Conservation (phyloP, 2,113 vertebrate genomes). For the Diphyllodes magnificus region DNA sequence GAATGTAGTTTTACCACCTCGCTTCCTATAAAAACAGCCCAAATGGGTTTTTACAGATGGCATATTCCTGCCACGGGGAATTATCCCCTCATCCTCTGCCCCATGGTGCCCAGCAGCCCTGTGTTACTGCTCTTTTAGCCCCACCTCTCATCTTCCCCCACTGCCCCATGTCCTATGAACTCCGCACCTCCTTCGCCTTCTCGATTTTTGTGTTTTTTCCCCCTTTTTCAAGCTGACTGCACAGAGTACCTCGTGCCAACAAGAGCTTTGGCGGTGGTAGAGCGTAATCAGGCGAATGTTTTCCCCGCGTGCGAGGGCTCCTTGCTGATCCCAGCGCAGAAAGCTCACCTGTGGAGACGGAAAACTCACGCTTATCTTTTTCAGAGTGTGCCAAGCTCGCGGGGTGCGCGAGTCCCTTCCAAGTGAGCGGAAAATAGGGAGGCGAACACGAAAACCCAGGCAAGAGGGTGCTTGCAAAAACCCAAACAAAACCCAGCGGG, state of each 20-base stretch:
- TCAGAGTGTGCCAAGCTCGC: fast-evolving
- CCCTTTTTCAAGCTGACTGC: neutral
- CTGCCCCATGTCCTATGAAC: neutral
- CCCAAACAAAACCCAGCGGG: neutral
- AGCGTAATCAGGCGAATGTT: neutral
- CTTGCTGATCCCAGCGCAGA: neutral
- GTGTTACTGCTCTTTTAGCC: neutral
- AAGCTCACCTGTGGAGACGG: neutral
- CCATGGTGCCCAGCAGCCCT: neutral
- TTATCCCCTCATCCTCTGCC: neutral
- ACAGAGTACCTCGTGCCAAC: neutral
- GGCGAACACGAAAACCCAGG: neutral
- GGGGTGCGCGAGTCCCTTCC: fast-evolving
- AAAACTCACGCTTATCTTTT: neutral
- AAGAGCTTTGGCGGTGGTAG: neutral
- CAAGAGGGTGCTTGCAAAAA: neutral
- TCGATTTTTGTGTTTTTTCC: fast-evolving
- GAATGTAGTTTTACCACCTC: slow-evolving; percentile 37
- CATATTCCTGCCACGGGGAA: neutral
- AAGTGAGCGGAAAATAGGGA: neutral
- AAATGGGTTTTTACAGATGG: neutral
- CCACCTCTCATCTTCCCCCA: neutral
- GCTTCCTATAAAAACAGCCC: neutral
- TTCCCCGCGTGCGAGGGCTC: neutral
- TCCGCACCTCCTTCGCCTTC: neutral